These are phyloP conservation scores for Okamejei kenojei DNA, from an alignment of 2,797 vertebrate species.

Conservation along the genomic window DNA sequence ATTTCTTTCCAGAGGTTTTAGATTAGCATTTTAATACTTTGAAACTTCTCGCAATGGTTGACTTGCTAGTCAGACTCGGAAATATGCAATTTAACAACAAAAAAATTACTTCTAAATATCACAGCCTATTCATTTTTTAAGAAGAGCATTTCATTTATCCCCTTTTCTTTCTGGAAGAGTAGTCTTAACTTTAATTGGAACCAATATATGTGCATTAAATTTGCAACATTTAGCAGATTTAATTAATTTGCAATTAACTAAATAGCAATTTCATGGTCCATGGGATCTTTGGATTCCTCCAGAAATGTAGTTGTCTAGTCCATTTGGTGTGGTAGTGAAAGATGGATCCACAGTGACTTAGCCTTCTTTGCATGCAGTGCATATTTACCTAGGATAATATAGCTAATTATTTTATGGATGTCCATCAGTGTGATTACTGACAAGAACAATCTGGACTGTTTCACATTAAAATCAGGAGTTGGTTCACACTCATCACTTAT, in stretches of 20 bases:
- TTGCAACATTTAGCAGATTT: conserved; percentile 13
- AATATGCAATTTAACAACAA: not conserved
- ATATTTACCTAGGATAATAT: not conserved
- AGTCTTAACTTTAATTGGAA: not conserved
- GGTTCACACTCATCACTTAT: not conserved
- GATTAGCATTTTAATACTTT: not conserved
- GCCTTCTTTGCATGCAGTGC: too few species aligned
- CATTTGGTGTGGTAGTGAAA: not conserved
- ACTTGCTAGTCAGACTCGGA: not conserved
- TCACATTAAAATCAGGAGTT: not conserved
- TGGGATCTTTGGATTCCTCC: not conserved
- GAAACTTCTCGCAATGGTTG: not conserved
- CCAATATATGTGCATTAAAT: not conserved
- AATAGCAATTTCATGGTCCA: not conserved
- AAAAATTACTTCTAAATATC: too few species aligned
- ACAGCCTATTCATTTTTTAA: not conserved
- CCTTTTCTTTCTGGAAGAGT: conserved; percentile 8
- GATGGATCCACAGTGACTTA: not conserved
- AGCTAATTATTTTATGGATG: not conserved
- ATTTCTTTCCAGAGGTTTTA: not conserved
- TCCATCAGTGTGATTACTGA: not conserved
- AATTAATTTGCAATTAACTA: conserved; percentile 19
- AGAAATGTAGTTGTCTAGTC: not conserved
- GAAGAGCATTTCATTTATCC: not conserved
- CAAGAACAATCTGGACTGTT: not conserved